Evolutionary conservation across 2,888 invertebrate genomes (phyloP).

Genomic region (Eupithecia pulchellata): DNA sequence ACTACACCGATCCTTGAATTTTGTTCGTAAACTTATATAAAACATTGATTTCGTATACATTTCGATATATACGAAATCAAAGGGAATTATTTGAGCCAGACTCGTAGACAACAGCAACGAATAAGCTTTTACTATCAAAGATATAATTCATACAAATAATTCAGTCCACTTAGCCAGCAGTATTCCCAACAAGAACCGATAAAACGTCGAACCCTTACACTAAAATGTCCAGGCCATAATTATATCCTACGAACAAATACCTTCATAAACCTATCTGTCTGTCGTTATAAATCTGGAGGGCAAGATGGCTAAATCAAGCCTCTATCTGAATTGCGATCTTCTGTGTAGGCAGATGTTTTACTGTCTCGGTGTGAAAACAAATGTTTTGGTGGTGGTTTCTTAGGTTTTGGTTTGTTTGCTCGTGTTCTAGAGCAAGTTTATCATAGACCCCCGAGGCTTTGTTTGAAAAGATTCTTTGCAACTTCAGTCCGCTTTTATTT

Average conservation of each 20-base stretch:
- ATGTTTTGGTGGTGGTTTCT: slow-evolving; percentile 52
- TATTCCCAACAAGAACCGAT: slow-evolving; percentile 28
- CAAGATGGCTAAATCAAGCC: slow-evolving; percentile 77
- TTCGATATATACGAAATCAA: fast-evolving
- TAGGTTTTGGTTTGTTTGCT: slow-evolving; percentile 44
- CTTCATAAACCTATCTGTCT: slow-evolving; percentile 70
- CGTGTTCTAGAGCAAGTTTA: slow-evolving; percentile 19
- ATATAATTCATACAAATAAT: slow-evolving; percentile 14
- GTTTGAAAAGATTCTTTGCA: background rate
- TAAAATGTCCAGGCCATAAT: slow-evolving; percentile 49
- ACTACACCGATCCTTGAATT: background rate
- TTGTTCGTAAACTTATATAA: background rate
- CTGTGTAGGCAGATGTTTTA: slow-evolving; percentile 61
- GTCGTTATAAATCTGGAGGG: slow-evolving; percentile 68
- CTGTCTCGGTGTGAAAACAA: slow-evolving; percentile 49
- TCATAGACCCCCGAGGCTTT: slow-evolving; percentile 2
- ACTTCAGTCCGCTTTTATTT: background rate
- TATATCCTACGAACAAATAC: slow-evolving; percentile 55
- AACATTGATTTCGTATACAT: background rate
- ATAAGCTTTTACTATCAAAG: slow-evolving; percentile 6
- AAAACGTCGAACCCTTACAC: slow-evolving; percentile 35
- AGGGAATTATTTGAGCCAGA: background rate
- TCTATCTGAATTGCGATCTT: slow-evolving; percentile 73
- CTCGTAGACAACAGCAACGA: background rate
- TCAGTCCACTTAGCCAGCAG: slow-evolving; percentile 20